Base-by-base conservation (phyloP, 2,888 invertebrate genomes). In the Drosophila koepferae region DNA sequence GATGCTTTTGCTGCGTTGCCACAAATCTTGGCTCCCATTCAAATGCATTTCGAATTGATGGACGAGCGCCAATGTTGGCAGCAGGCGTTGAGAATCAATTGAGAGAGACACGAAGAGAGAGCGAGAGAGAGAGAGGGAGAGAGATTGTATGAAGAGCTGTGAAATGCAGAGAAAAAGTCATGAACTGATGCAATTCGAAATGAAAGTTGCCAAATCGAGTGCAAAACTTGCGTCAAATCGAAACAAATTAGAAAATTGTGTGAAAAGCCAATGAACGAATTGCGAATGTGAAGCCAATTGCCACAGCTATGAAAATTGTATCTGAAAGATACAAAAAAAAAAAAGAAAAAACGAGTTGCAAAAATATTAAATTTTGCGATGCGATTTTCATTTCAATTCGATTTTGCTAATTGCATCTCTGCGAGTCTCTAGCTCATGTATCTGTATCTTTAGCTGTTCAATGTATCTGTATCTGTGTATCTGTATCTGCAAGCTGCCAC, bases 221-320 rank as follows among this genome's bases (percentile, higher is more conserved):
- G 77, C 80, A 83, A 63, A 73, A 83, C 74, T 81, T 87, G 87
- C 85, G 85, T 87, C 85, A 87, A 82, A 70, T 70, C 77, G 80
- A 46, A 63, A 59, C 70, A 74, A 83, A 75, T 67, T 72, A 74
- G 76, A 48, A 70, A 79, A 70, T 64, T 72, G 68, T 79, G 74
- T 74, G 67, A 75, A 78, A 75, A 78, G 58, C 63, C 44, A 66
- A 72, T 62, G 61, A 68, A 75, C 62, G 63, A 44, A 44, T 44
- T 6, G 60, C 43, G 48, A 63, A 46, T 23, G 49, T 67, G 61
- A 49, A 60, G 60, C 49, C 60, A 49, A 60, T 49, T 20, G 58
- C 44, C 43, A 34, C 34, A n/a, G 49, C 49, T 28, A 49, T 31
- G 16, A 40, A 60, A 60, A 60, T 49, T 62, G 62, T 16, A 66